Percentiles rank a stretch among this genome's conserved stretches.
Evolutionary conservation across 2,797 vertebrate genomes (phyloP).

Genomic region (Eulemur mongoz): DNA sequence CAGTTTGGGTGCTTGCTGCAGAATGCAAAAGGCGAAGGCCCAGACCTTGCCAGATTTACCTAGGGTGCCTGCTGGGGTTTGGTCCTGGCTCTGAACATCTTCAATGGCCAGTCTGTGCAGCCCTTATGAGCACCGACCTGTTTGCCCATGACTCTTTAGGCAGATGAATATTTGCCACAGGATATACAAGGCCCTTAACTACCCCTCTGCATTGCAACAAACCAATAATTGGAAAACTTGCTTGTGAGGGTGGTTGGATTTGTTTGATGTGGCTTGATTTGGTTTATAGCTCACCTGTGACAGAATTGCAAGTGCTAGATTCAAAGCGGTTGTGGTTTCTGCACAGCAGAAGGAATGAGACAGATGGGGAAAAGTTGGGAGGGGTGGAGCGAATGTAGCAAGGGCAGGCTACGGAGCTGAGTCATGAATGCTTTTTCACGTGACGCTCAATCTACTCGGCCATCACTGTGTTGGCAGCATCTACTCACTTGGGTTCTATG

Average conservation of each 20-base stretch:
- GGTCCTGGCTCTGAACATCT: background rate
- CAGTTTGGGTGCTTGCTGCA: background rate
- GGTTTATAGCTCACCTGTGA: background rate
- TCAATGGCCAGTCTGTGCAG: background rate
- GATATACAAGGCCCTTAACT: background rate
- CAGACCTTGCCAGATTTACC: background rate
- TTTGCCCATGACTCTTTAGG: conserved; percentile 44
- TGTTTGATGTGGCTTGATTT: conserved; percentile 31
- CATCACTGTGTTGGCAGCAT: background rate
- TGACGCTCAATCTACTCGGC: background rate
- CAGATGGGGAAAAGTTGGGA: background rate
- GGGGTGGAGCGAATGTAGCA: background rate
- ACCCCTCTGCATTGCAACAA: background rate
- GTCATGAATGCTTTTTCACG: background rate
- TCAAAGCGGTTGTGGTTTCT: conserved; percentile 26
- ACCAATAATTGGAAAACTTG: background rate
- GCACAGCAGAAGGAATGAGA: background rate
- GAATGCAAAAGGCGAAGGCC: background rate
- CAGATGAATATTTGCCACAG: conserved; percentile 36
- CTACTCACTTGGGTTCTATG: background rate
- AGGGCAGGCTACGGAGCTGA: background rate
- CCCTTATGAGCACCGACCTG: background rate
- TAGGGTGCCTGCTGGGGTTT: background rate
- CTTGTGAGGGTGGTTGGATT: background rate
- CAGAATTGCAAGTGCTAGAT: background rate